Evolutionary conservation across 2,888 invertebrate species (phyloP).

Genomic region (Acholoe squamosa): DNA sequence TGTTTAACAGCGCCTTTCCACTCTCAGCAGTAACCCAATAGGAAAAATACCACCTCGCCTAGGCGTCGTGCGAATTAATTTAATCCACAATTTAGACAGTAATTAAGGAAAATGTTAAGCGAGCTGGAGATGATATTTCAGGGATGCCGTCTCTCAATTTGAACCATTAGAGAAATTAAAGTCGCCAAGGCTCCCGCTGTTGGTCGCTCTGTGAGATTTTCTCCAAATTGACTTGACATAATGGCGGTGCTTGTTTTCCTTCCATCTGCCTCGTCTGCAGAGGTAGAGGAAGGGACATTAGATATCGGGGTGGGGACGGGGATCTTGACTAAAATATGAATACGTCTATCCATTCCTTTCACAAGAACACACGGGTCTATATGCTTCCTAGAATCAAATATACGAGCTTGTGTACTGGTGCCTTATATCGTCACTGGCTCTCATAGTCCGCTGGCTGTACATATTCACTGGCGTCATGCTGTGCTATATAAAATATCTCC

Average conservation of each 20-base stretch:
- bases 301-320: not conserved
- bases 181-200: not conserved
- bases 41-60: not conserved
- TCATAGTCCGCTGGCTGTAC: no score
- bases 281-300: not conserved
- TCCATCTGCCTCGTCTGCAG: not conserved
- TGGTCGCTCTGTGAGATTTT: conserved; percentile 16
- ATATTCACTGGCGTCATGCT: no score
- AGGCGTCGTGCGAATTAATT: conserved; percentile 55
- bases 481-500: no score
- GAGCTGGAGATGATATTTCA: conserved; percentile 55
- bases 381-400: no score
- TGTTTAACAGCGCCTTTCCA: not conserved
- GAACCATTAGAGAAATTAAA: conserved; percentile 54
- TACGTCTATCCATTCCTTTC: not conserved
- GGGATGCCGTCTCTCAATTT: conserved; percentile 21
- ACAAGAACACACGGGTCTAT: not conserved
- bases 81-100: conserved; percentile 56
- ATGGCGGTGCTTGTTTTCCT: not conserved
- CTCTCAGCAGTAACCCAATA: not conserved
- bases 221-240: conserved; percentile 43
- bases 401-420: no score
- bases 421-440: no score
- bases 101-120: conserved; percentile 55
- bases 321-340: not conserved